Conservation (phyloP, 1,140 invertebrate genomes). For the Ceratosolen fusciceps region DNA sequence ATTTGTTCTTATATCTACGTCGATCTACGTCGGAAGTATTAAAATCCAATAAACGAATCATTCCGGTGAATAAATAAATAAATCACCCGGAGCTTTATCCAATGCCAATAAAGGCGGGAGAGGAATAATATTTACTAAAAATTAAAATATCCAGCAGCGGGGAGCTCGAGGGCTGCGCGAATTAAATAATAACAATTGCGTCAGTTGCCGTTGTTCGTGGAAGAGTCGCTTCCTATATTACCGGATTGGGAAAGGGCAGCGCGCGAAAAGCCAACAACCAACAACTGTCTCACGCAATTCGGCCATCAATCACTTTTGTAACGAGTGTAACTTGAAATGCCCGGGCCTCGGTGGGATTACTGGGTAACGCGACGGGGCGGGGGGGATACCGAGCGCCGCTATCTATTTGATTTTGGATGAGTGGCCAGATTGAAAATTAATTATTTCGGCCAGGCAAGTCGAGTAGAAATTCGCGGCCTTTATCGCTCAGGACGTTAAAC, state of each 20-base stretch:
- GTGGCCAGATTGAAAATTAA: constrained; percentile 36
- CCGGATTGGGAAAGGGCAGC: neutral
- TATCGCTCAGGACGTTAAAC: too few relatives aligned
- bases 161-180: too few relatives aligned
- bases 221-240: neutral
- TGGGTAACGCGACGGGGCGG: too few relatives aligned
- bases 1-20: neutral
- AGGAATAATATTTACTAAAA: neutral
- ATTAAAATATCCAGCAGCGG: neutral
- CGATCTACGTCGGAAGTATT: neutral
- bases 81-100: neutral
- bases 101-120: neutral
- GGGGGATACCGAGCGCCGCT: neutral
- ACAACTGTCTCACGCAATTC: constrained; percentile 39
- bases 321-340: constrained; percentile 12
- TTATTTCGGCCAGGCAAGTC: constrained; percentile 27
- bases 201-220: neutral
- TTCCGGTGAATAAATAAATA: neutral
- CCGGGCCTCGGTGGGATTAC: too few relatives aligned
- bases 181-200: too few relatives aligned
- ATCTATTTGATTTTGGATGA: constrained; percentile 29
- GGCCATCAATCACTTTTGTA: constrained; percentile 40
- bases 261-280: neutral
- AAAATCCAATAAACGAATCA: neutral
- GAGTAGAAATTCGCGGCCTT: neutral